A percentile compares a stretch with the other conserved stretches of the same genome.
Conservation (phyloP, 2,113 vertebrate species). For the Pachycephala philippinensis region DNA sequence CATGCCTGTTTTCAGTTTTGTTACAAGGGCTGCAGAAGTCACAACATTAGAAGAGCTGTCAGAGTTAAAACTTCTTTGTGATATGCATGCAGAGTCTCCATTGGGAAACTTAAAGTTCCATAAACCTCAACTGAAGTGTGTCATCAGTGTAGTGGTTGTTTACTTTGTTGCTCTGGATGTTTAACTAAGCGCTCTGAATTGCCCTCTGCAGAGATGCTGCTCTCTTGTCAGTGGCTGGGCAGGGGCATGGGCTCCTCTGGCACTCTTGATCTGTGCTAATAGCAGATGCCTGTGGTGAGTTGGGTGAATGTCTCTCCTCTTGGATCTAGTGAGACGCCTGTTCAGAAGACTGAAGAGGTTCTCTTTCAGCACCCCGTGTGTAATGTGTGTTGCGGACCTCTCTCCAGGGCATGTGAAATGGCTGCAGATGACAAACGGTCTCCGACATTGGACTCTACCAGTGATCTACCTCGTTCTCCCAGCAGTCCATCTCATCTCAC, state of each 20-base stretch:
- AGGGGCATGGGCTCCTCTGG: not conserved
- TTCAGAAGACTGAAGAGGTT: not conserved
- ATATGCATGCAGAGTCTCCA: rapidly evolving
- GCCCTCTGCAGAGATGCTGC: not conserved
- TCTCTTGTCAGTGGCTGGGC: not conserved
- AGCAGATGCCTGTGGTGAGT: not conserved
- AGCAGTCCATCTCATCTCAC: constrained; percentile 92
- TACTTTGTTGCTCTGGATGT: not conserved
- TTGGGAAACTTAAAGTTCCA: not conserved
- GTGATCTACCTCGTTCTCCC: constrained; percentile 80
- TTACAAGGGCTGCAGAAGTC: not conserved
- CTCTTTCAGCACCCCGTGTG: not conserved
- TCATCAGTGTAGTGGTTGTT: not conserved
- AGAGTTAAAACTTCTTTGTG: not conserved
- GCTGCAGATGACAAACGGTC: constrained; percentile 89
- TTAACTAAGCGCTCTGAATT: not conserved
- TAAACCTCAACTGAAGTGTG: not conserved
- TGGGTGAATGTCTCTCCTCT: not conserved
- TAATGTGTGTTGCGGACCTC: not conserved
- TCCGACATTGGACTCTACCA: constrained; percentile 78
- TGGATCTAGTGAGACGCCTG: not conserved
- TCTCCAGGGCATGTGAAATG: constrained; percentile 82
- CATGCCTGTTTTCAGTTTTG: not conserved
- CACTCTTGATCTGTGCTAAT: not conserved
- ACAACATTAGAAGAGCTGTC: not conserved